phyloP scores from a whole-genome alignment of 2,113 vertebrate genomes.

The Corynorhinus townsendii region DNA sequence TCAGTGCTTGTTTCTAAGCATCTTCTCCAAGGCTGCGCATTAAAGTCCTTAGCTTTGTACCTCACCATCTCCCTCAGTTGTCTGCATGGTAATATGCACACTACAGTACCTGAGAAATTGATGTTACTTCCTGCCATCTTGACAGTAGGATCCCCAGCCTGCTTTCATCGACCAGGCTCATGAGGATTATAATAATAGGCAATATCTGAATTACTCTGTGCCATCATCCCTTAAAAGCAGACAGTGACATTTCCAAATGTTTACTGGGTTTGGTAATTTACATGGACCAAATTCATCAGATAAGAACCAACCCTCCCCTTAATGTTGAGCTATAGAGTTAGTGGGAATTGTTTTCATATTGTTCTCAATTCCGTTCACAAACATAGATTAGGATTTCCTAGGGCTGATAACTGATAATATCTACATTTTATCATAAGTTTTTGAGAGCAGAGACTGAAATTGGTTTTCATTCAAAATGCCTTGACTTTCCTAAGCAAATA shows the following conservation, averaged over 20 bases:
- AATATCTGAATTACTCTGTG: not conserved
- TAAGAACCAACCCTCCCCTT: not conserved
- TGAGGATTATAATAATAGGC: not conserved
- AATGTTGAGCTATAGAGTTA: not conserved
- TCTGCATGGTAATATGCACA: not conserved
- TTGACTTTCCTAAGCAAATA: not conserved
- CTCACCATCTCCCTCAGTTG: not conserved
- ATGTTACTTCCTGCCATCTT: not conserved
- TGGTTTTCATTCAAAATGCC: not conserved
- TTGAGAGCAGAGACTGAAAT: not conserved
- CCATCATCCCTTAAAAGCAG: not conserved
- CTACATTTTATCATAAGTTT: not conserved
- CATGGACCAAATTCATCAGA: not conserved
- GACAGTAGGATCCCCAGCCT: not conserved
- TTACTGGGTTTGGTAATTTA: not conserved
- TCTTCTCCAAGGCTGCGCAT: not conserved
- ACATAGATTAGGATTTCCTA: not conserved
- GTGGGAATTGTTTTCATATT: not conserved
- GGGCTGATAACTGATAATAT: not conserved
- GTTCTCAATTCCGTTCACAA: slow-evolving; percentile 5
- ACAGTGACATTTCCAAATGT: not conserved
- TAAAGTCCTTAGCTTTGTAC: not conserved
- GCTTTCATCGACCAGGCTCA: not conserved
- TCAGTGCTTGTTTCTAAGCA: not conserved
- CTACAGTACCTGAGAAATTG: not conserved